Percentiles rank a stretch among this genome's conserved stretches.
Conservation (phyloP, 2,888 invertebrate species). For the Aphrophora alni region DNA sequence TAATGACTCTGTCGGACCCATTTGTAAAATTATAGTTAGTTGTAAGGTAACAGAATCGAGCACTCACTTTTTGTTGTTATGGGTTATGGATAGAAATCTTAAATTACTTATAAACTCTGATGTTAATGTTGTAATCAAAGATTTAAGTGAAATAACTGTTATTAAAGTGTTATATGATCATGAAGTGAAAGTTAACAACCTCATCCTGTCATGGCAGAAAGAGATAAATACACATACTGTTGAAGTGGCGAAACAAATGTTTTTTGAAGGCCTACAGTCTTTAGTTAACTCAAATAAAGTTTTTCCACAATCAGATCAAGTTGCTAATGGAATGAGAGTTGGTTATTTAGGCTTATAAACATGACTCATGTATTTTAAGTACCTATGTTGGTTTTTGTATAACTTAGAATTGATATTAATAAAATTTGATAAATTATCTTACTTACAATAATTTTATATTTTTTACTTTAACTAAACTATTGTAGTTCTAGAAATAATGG, state of each 20-base stretch:
- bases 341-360: conserved; percentile 60
- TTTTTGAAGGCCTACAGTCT: conserved; percentile 62
- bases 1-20: conserved; percentile 62
- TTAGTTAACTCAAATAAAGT: conserved; percentile 63
- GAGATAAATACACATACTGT: conserved; percentile 62
- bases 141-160: conserved; percentile 60
- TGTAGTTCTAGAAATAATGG: too few relatives aligned
- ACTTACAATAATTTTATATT: too few relatives aligned
- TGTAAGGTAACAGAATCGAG: conserved; percentile 59
- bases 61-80: conserved; percentile 64
- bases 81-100: conserved; percentile 68
- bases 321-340: conserved; percentile 64
- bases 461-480: too few relatives aligned
- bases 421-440: background rate
- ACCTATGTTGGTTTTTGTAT: background rate
- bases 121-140: conserved; percentile 53
- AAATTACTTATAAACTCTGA: conserved; percentile 58
- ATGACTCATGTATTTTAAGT: background rate
- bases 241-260: conserved; percentile 67
- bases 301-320: conserved; percentile 64
- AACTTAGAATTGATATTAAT: background rate
- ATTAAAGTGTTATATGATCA: conserved; percentile 66
- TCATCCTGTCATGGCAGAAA: conserved; percentile 62
- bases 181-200: conserved; percentile 58
- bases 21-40: conserved; percentile 64